Evolutionary conservation across 2,113 vertebrate genomes (phyloP).

Genomic region (Anthoscopus minutus): DNA sequence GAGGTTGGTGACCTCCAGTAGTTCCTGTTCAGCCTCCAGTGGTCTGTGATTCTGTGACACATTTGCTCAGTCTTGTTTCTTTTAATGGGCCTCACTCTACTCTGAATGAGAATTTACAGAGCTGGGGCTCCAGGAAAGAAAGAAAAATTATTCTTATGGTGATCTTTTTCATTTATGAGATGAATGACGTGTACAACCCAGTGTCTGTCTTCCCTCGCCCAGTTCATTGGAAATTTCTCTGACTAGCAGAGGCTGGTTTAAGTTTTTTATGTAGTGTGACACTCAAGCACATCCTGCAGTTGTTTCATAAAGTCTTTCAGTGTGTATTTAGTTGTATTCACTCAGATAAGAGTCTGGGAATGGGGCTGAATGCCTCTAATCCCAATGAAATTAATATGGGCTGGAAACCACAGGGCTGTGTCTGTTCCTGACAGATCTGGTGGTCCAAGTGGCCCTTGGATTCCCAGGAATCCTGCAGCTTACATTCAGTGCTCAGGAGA

Average conservation of each 20-base stretch:
- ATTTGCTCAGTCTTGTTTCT: not conserved
- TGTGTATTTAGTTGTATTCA: not conserved
- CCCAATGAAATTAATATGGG: not conserved
- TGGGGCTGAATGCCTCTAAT: not conserved
- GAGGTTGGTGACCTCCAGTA: fast-evolving
- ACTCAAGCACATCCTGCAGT: not conserved
- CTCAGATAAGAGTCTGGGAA: not conserved
- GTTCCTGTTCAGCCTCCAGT: not conserved
- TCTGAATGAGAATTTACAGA: not conserved
- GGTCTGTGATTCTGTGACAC: not conserved
- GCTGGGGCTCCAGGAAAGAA: not conserved
- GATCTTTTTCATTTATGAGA: not conserved
- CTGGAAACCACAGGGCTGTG: not conserved
- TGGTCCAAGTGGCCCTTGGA: not conserved
- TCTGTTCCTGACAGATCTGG: not conserved
- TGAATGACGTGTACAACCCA: not conserved
- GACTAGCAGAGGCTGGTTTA: not conserved
- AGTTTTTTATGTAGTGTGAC: not conserved
- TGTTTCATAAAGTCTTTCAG: not conserved
- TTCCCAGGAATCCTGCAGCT: not conserved
- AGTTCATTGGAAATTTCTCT: not conserved
- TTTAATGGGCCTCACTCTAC: not conserved
- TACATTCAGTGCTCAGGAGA: not conserved
- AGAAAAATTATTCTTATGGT: not conserved
- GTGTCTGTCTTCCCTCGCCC: not conserved